Base-by-base conservation (phyloP, 2,888 invertebrate species). In the Tinea pellionella region DNA sequence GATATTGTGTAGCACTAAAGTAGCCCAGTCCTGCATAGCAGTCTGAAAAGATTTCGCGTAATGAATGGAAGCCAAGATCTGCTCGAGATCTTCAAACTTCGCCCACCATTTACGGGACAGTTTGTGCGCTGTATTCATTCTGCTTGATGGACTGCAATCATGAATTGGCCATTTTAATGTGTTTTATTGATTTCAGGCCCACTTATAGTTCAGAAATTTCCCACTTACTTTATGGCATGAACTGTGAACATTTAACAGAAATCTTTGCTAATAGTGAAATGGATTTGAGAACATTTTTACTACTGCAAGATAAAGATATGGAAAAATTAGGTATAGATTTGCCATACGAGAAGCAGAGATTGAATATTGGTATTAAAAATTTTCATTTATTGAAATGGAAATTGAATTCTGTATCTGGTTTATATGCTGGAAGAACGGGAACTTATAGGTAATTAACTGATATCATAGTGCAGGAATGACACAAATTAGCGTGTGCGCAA, bases 341-440 rank as follows among this genome's bases (percentile, higher is more conserved):
- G 75, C 89, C 89, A 0, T 89, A 86, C 64, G 90, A 92, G 67
- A 80, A 90, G 63, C 85, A 88, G 63, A 81, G 89, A 67, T 81
- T 92, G 63, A 70, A 82, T 60, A 68, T 74, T 37, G 89, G 89
- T 0, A 68, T 92, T 56, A 78, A 87, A 59, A 86, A 81, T 63
- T 92, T 92, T 69, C 92, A 92, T 66, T 80, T 74, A 62, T 82
- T 85, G 64, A 78, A 84, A 1, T 92, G 90, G 89, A 88, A 83
- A 67, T 64, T 86, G 1, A 77, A 78, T 61, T 72, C 86, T 6
- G 86, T 88, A 0, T 74, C 80, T 0, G 88, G 86, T 9, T 64
- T 88, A 68, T 69, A 83, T 72, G 73, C 86, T 64, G 62, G 71
- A 65, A 82, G 79, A 65, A 68, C 73, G 59, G 75, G 79, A 41